Base-by-base conservation (phyloP, 1,140 invertebrate species). In the Drosophila funebris region DNA sequence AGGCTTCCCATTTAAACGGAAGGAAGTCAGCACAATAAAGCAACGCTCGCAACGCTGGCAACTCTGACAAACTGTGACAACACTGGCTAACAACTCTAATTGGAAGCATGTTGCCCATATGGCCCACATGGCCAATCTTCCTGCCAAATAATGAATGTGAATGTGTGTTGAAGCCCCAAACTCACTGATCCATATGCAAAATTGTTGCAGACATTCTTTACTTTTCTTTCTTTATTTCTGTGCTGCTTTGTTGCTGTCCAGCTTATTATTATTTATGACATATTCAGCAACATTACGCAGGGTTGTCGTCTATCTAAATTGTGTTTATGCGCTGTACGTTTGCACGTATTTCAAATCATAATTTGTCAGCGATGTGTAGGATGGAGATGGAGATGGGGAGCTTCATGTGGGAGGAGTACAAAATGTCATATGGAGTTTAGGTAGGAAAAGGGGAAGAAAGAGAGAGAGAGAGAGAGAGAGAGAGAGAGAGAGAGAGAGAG, bases 1-100 rank as follows among this genome's bases (percentile, higher is more conserved):
- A n/a, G 20, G 20, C 33, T 56, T 50, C 3, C 29, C n/a, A 41
- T 24, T 58, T 14, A 43, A 54, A 39, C 58, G 75, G 75, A 83
- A 83, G 79, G 79, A 83, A 83, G 75, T 83, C 18, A 43, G 71
- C 37, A 43, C 79, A 75, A 83, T 83, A 83, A 82, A 78, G 58
- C 63, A 67, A 14, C 27, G 74, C n/a, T n/a, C n/a, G 75, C 62
- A 44, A 18, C 50, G 53, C 27, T 52, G 33, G 13, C 29, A 14
- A 24, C 20, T 24, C 29, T 37, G 14, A 24, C 36, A 54, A 68
- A 68, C 70, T 53, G 76, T 74, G 73, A 73, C 60, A 39, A 18
- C 41, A 53, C 27, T 37, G 33, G 36, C 33, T 22, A 64, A 50
- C 8, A 33, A 50, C 43, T 77, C 63, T 82, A 77, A 81, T 82